Percentiles rank a stretch among this genome's conserved stretches.
These are phyloP conservation scores for Miniopterus natalensis DNA, from an alignment of 2,113 vertebrate genomes.

Conservation along the genomic window DNA sequence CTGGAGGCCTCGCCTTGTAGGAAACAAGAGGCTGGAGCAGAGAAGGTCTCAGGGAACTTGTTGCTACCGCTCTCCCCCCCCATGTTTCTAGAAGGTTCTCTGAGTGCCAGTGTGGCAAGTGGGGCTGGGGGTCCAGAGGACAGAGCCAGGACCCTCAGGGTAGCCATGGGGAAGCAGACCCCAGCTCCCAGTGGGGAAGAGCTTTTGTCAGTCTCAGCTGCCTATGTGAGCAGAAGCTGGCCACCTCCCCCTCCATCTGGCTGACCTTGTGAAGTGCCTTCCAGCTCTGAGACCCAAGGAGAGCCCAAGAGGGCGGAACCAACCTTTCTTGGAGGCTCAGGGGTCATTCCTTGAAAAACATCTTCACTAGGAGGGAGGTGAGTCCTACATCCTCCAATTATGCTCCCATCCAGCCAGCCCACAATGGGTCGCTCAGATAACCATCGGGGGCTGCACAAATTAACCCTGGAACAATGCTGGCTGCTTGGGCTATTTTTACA, in stretches of 20 bases:
- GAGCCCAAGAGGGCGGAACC: slow-evolving; percentile 30
- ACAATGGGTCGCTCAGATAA: slow-evolving; percentile 76
- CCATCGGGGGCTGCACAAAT: slow-evolving; percentile 69
- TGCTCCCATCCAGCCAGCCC: slow-evolving; percentile 62
- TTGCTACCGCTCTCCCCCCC: too few species aligned
- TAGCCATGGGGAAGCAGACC: not conserved
- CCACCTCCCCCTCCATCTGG: not conserved
- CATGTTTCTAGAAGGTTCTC: not conserved
- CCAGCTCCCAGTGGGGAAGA: not conserved
- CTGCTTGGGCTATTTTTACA: slow-evolving; percentile 69
- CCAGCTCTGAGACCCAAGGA: not conserved
- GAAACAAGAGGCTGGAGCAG: not conserved
- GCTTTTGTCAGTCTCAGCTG: not conserved
- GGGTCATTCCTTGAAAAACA: slow-evolving; percentile 61
- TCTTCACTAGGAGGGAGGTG: slow-evolving; percentile 49
- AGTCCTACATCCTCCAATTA: slow-evolving; percentile 81
- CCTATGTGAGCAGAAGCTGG: not conserved
- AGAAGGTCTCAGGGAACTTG: not conserved
- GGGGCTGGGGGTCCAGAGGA: not conserved
- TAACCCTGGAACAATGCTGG: slow-evolving; percentile 74
- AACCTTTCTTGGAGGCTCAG: slow-evolving; percentile 11
- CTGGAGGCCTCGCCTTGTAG: not conserved
- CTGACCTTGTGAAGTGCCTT: slow-evolving; percentile 32
- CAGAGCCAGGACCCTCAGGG: not conserved
- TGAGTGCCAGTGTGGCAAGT: not conserved